These are phyloP conservation scores for Falco concolor DNA, from an alignment of 2,797 vertebrate species.

Conservation along the genomic window DNA sequence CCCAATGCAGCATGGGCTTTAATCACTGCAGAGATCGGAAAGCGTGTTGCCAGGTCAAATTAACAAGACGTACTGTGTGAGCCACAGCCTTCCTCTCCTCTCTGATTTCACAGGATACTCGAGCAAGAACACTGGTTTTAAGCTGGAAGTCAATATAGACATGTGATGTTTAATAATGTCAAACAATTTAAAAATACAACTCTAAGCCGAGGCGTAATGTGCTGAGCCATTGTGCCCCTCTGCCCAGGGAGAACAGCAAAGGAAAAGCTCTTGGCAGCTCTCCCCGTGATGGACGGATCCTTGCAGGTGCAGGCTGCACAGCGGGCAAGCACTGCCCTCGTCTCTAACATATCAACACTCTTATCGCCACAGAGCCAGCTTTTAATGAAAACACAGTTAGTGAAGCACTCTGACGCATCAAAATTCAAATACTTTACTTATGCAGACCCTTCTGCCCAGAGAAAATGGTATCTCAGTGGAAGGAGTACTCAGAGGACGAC, in stretches of 20 bases:
- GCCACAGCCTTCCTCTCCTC: neutral
- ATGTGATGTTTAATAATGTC: neutral
- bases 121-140: neutral
- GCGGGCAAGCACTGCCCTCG: neutral
- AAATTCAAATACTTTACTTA: neutral
- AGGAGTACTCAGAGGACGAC: neutral
- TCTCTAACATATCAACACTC: neutral
- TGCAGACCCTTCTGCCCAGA: neutral
- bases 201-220: neutral
- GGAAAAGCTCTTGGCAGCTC: neutral
- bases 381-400: neutral
- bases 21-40: neutral
- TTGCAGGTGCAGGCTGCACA: neutral
- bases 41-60: neutral
- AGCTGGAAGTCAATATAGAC: neutral
- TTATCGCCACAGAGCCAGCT: neutral
- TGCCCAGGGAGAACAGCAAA: neutral
- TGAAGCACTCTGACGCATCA: neutral
- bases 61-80: fast-evolving
- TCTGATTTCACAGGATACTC: neutral
- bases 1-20: neutral
- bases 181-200: neutral
- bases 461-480: neutral
- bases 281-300: neutral
- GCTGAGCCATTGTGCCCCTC: neutral